phyloP scores from a whole-genome alignment of 2,888 invertebrate genomes.

The Sminthurides aquaticus region DNA sequence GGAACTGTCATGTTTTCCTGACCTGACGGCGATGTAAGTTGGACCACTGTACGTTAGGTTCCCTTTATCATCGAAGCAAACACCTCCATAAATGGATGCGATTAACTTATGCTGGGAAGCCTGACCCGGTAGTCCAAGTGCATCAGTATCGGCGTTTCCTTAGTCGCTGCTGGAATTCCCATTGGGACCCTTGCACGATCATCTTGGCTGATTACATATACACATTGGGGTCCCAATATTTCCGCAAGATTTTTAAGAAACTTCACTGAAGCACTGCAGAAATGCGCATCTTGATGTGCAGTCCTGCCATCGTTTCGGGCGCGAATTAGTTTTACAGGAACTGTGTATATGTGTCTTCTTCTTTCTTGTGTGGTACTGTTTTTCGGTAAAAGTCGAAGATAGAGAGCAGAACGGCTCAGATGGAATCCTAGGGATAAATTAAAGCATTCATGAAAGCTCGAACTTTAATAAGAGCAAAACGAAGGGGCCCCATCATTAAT shows the following conservation, averaged over 20 bases:
- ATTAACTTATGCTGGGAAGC: slow-evolving; percentile 4
- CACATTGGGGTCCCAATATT: not conserved
- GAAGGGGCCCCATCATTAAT: no score
- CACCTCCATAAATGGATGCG: not conserved
- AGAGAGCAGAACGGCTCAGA: not conserved
- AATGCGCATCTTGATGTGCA: not conserved
- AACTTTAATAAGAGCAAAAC: no score
- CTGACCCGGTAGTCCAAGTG: not conserved
- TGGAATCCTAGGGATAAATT: not conserved
- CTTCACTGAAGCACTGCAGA: not conserved
- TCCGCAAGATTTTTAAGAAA: not conserved
- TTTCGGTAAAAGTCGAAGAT: not conserved
- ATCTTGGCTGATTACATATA: not conserved
- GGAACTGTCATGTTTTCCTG: not conserved
- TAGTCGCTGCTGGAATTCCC: not conserved
- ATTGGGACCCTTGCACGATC: not conserved
- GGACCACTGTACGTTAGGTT: not conserved
- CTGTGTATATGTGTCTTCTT: not conserved
- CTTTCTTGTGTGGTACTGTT: not conserved
- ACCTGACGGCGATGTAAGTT: not conserved
- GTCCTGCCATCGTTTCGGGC: not conserved
- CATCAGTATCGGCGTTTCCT: not conserved
- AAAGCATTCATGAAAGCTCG: no score
- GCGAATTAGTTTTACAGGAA: not conserved
- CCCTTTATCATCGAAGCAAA: not conserved